Conservation (phyloP, 2,113 vertebrate genomes). For the Cynoglossus semilaevis region DNA sequence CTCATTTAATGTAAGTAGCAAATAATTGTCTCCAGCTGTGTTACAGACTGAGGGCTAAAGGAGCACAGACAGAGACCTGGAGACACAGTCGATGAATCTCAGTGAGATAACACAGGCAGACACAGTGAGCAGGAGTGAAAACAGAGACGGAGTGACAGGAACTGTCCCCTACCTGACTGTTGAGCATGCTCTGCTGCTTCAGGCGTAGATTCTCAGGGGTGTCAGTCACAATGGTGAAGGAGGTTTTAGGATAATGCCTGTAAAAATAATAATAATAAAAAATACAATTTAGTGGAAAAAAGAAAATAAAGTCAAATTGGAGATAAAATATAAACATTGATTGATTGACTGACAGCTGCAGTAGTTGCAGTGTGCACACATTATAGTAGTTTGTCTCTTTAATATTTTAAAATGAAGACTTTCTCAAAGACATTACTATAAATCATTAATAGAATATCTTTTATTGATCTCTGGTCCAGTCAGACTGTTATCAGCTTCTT, state of each 20-base stretch:
- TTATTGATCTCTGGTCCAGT: not conserved
- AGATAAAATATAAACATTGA: no score
- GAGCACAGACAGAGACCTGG: no score
- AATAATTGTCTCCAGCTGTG: not conserved
- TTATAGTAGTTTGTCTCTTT: no score
- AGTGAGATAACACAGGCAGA: conserved; percentile 9
- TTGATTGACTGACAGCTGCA: no score
- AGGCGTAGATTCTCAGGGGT: conserved; percentile 95
- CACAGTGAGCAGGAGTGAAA: conserved; percentile 7
- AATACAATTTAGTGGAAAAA: no score
- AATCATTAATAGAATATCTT: no score
- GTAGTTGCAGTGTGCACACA: no score
- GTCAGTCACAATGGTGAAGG: conserved; percentile 95
- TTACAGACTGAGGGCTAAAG: not conserved
- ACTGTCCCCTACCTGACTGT: conserved; percentile 85
- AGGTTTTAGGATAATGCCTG: conserved; percentile 96
- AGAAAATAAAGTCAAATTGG: no score
- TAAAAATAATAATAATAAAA: not conserved
- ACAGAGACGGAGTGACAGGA: not conserved
- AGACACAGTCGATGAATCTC: no score
- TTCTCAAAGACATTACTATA: no score
- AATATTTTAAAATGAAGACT: no score
- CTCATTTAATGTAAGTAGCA: conserved; percentile 16
- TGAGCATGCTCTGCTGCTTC: conserved; percentile 93
- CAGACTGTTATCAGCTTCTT: not conserved